Evolutionary conservation across 2,888 invertebrate species (phyloP), one percentile per base, ranked within the genome.

Genomic region (Epistrophe grossulariae): DNA sequence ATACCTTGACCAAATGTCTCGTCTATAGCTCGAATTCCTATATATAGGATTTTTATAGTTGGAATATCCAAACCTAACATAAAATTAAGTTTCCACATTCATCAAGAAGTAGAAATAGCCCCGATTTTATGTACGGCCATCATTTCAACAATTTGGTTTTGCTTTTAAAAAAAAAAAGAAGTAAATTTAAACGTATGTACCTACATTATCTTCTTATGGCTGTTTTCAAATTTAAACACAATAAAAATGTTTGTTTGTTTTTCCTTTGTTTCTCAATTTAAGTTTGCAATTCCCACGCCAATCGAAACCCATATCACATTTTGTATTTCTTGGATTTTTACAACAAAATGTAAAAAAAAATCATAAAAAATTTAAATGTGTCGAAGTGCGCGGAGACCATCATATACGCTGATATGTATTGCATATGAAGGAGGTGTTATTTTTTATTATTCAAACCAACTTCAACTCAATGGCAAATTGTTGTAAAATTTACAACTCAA

Each of bases 401-500:
- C 24, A 3, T 24, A 19, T 10, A 24, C 35, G 15, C 43, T 15
- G 40, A 5, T 43, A 8, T n/a, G 4, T n/a, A 6, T 17, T 17
- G 9, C 10, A 2, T 19, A 38, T 52, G 6, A 17, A 40, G n/a
- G 19, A 68, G 68, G 68, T 50, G 64, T 38, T 68, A 68, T 19
- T 48, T 66, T 72, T 72, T 64, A 48, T 4, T 62, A 76, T 55
- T 40, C 4, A 9, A 15, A 11, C 59, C 15, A 55, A n/a, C n/a
- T n/a, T n/a, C n/a, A 71, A 35, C 62, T 55, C 43, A 13, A 28
- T 48, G 45, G 72, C 35, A 59, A 68, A 60, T 77, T 77, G 48
- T 68, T 28, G 31, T 19, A 38, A 82, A 66, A 40, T 28, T 81
- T 81, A 81, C 70, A 74, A 77, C 77, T 78, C 81, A 78, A 85